Evolutionary conservation across 2,113 vertebrate genomes (phyloP), one percentile per base, ranked within the genome.

Genomic region (Ceratotherium simum): DNA sequence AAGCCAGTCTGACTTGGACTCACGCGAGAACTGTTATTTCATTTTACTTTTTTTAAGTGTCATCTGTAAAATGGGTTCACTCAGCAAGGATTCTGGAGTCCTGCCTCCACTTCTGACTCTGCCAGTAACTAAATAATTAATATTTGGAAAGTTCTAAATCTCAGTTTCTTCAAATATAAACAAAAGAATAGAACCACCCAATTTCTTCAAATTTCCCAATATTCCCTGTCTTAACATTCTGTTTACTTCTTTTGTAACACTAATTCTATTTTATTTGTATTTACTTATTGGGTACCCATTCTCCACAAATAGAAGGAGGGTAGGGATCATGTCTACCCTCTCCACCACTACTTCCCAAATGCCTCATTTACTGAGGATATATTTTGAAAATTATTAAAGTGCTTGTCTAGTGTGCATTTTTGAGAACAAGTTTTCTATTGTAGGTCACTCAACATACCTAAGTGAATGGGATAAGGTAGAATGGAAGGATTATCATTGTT

Each of bases 321-420:
- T 64, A 73, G 27, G 10, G 0, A 78, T 56, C 39, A 51, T 36
- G 27, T 36, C 46, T 29, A 16, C 4, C n/a, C 4, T 86, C n/a
- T 95, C n/a, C 29, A 64, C 6, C 33, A 84, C 39, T 18, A 0
- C 33, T 56, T 64, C 13, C 12, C 21, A 70, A 62, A 62, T 58
- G 8, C 11, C 8, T 25, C 56, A 3, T 51, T 67, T 90, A 31
- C 8, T 48, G 46, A 4, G 2, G 36, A 80, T 75, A 27, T 27
- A 13, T 39, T 85, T 92, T 82, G 56, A 20, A 96, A 91, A 76
- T 33, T 58, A 83, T 39, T 29, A n/a, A 89, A 92, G 13, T 78
- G 16, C 6, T 80, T 83, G 70, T 87, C 36, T 51, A 33, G 17
- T 64, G 67, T 84, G 14, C 14, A 91, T 54, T 82, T 89, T 78